These are phyloP conservation scores for Brachionus asplanchnoidis DNA, from an alignment of 1,140 invertebrate species.

Conservation along the genomic window DNA sequence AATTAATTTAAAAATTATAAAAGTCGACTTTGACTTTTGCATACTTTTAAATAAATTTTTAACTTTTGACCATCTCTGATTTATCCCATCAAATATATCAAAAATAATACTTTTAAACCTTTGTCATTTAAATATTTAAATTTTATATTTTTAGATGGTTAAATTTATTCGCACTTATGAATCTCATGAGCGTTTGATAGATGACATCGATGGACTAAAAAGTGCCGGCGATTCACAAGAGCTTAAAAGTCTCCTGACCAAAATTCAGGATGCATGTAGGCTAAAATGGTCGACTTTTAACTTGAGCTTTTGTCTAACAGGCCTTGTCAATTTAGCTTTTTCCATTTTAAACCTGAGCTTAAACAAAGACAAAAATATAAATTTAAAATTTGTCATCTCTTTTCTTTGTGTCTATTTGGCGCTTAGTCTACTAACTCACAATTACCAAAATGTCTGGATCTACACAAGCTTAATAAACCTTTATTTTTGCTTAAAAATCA, in stretches of 20 bases:
- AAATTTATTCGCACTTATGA: conserved; percentile 31
- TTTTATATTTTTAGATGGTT: not conserved
- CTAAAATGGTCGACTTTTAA: conserved; percentile 37
- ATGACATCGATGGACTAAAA: not conserved
- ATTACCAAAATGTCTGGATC: not conserved
- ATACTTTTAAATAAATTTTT: too few relatives aligned
- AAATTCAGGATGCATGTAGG: conserved; percentile 13
- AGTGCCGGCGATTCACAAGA: not conserved
- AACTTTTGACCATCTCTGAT: too few relatives aligned
- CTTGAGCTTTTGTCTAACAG: not conserved
- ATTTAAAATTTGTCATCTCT: not conserved
- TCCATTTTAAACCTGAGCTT: not conserved
- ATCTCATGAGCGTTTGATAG: not conserved
- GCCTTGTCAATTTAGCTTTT: not conserved
- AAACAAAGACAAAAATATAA: not conserved
- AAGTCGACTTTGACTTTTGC: too few relatives aligned
- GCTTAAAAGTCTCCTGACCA: not conserved
- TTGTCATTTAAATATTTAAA: not conserved
- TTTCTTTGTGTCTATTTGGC: not conserved
- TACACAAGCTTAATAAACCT: not conserved
- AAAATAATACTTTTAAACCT: too few relatives aligned
- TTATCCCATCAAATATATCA: too few relatives aligned
- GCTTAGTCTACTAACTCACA: not conserved
- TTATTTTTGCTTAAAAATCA: not conserved
- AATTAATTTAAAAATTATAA: too few relatives aligned